Percentiles rank a stretch among this genome's conserved stretches.
phyloP scores from a whole-genome alignment of 35 echinoderm and acorn worm genomes.

The Strongylocentrotus purpuratus region DNA sequence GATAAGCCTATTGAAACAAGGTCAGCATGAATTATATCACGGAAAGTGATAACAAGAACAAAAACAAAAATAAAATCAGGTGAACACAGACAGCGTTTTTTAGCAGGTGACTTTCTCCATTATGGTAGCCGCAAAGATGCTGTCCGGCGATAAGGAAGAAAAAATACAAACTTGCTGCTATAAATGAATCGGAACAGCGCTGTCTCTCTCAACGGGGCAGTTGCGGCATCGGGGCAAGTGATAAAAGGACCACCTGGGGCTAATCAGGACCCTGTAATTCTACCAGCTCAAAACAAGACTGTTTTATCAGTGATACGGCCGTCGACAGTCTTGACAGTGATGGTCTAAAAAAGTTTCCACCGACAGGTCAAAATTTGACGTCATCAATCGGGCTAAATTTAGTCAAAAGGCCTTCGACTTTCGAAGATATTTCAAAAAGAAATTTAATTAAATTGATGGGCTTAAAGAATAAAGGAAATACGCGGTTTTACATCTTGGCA shows the following conservation, averaged over 20 bases:
- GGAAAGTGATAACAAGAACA: neutral
- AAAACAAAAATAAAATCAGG: neutral
- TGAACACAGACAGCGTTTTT: neutral
- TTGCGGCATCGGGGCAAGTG: neutral
- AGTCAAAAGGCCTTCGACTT: neutral
- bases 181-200: neutral
- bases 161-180: constrained; percentile 15
- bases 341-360: too few species aligned
- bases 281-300: neutral
- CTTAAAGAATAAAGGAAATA: neutral
- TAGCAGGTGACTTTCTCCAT: neutral
- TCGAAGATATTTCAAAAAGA: neutral
- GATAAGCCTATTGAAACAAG: neutral
- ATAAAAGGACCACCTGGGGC: constrained; percentile 3
- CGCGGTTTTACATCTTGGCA: neutral
- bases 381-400: constrained; percentile 19
- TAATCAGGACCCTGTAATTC: neutral
- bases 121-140: constrained; percentile 31
- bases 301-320: neutral
- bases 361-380: neutral
- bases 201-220: neutral
- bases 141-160: neutral
- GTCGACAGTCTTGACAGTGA: neutral
- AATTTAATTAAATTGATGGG: neutral
- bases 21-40: neutral